Evolutionary conservation across 2,797 vertebrate genomes (phyloP), one percentile per base, ranked within the genome.

Genomic region (Borostomias antarcticus): DNA sequence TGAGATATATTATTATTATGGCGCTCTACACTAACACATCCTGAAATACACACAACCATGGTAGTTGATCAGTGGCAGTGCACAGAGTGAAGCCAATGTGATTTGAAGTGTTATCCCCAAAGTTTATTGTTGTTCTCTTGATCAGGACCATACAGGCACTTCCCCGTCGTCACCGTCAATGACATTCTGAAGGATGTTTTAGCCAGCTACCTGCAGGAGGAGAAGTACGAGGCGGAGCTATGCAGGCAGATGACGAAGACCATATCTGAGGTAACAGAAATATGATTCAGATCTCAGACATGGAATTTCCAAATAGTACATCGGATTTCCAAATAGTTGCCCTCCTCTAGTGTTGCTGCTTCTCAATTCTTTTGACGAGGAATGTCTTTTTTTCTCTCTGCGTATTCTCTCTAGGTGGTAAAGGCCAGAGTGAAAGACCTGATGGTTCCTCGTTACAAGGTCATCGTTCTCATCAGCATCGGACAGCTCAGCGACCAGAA

Each of bases 151-250:
- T 9, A 26, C 35, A 76, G 77, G 69, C 88, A 76, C 56, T 95
- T 97, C 80, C 93, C 95, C 2, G 84, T 89, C 60, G 54, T 73
- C 4, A 81, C 75, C 23, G 93, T 95, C 69, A 88, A 87, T 26
- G 84, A 82, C 26, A 95, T 99, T 78, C 85, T 98, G 81, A 89
- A 90, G 85, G 96, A 97, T 0, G 95, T 94, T 30, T 82, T 98
- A 28, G 88, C 77, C 19, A 93, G 67, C 70, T 89, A 90, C 69
- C 90, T 97, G 45, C 90, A 91, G 74, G 91, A 95, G 65, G 93
- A 91, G 82, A 85, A 85, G 50, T 98, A 97, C 67, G 95, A 97
- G 75, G 88, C 86, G 0, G 93, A 93, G 29, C 85, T 91, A 58
- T 95, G 95, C 79, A 88, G 91, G 73, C 91, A 95, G 68, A 89